Base-by-base conservation (phyloP, 2,113 vertebrate genomes). In the Holacanthus passer region DNA sequence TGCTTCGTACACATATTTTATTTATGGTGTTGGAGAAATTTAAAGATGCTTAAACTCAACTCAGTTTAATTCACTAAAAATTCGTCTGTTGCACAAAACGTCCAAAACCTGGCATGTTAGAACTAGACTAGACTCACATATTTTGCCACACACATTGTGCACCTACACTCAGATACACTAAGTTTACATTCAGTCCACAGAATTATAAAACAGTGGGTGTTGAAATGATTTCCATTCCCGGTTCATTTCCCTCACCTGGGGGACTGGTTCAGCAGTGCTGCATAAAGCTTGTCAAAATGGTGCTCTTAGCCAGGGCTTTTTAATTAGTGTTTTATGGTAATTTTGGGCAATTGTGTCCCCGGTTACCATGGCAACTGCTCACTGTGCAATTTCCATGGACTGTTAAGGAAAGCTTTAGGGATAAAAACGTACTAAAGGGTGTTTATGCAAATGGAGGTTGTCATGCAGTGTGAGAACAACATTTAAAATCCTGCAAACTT, bases 321-420 rank as follows among this genome's bases (percentile, higher is more conserved):
- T 88, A 93, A 91, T 92, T 87, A 89, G 82, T 52, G 67, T 83
- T 93, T 91, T 89, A 92, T 90, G 90, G 82, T 90, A 90, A 92
- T 92, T 91, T 92, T 47, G 77, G 73, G 87, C 76, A 91, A 92
- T 88, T 86, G 90, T 89, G 82, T 87, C 84, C 41, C 32, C 1
- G 8, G 91, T 87, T 81, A 82, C 91, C 84, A 85, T 88, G 56
- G 88, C 82, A 89, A 91, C 90, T 31, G 59, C 84, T 89, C 74
- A 71, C 71, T 52, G 29, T 87, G 85, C 84, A 88, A 73, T 88
- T 92, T 88, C 78, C 83, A 89, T 62, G 62, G 81, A 68, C 79
- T 83, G 88, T 90, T 91, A 90, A 87, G 59, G 50, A 79, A 85
- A 65, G 83, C 87, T 89, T 90, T 75, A 60, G 78, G 88, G 88